Conservation (phyloP, 64 coral and sea anemone species). For the Pocillopora verrucosa region DNA sequence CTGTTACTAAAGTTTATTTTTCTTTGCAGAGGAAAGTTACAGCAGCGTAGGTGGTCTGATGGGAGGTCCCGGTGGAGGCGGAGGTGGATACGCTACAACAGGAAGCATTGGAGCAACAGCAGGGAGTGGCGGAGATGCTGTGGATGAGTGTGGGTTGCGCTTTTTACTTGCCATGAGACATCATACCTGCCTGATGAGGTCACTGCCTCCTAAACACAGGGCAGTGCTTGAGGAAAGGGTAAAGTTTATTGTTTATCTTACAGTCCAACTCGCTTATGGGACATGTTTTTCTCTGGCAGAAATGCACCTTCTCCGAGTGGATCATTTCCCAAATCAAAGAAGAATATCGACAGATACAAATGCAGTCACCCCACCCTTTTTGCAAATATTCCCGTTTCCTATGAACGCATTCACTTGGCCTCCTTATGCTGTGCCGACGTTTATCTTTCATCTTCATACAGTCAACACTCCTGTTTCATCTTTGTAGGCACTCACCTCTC, state of each 20-base stretch:
- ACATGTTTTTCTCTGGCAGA: background rate
- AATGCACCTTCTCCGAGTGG: background rate
- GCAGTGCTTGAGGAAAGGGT: conserved; percentile 85
- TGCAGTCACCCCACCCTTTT: background rate
- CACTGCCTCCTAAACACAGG: conserved; percentile 82
- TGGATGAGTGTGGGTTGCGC: conserved; percentile 96
- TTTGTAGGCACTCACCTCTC: too few relatives aligned
- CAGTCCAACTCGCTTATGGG: background rate
- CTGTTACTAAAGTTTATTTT: background rate
- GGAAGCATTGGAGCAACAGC: conserved; percentile 97
- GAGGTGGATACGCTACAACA: conserved; percentile 98
- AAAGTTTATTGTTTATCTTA: background rate
- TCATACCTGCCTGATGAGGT: conserved; percentile 95
- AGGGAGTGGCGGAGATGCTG: conserved; percentile 99
- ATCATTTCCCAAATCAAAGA: too few relatives aligned
- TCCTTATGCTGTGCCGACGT: too few relatives aligned
- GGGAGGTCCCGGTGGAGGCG: conserved; percentile 96
- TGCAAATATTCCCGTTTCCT: background rate
- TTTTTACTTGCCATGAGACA: conserved; percentile 97
- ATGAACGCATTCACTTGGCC: too few relatives aligned
- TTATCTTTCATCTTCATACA: too few relatives aligned
- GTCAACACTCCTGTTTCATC: too few relatives aligned
- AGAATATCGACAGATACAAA: too few relatives aligned
- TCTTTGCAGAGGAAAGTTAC: conserved; percentile 65
- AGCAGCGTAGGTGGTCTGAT: conserved; percentile 74